phyloP scores from a whole-genome alignment of 2,888 invertebrate genomes.

The Tryphoninae sp. region DNA sequence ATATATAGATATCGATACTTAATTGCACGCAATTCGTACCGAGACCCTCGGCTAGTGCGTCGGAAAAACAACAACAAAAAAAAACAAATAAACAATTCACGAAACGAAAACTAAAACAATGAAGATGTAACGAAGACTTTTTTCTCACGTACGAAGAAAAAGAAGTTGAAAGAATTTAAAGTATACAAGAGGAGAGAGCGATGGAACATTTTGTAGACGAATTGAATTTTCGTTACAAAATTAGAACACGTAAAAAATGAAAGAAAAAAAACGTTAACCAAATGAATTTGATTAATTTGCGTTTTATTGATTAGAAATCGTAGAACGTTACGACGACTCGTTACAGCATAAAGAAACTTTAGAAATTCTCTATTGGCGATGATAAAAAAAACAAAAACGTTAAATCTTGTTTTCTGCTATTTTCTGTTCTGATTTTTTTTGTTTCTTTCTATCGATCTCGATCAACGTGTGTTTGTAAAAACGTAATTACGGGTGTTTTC shows the following conservation, averaged over 20 bases:
- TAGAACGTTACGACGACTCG: too few species aligned
- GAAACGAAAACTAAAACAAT: constrained; percentile 39
- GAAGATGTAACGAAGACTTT: constrained; percentile 25
- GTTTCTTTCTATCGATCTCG: not conserved
- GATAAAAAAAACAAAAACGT: not conserved
- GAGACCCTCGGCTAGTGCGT: constrained; percentile 4
- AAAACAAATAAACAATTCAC: constrained; percentile 11
- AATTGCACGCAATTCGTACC: constrained; percentile 44
- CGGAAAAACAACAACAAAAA: not conserved
- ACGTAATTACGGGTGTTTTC: not conserved
- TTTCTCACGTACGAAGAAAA: not conserved
- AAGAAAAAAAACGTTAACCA: not conserved
- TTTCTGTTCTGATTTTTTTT: not conserved
- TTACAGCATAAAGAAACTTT: too few species aligned
- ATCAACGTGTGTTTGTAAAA: too few species aligned
- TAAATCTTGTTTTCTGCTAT: too few species aligned
- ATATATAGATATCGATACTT: constrained; percentile 43
- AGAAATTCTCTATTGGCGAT: not conserved
- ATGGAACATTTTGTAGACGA: not conserved
- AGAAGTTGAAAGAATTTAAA: not conserved
- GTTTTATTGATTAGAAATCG: not conserved
- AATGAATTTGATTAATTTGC: constrained; percentile 35
- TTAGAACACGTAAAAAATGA: not conserved
- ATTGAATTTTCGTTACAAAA: too few species aligned
- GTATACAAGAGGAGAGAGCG: not conserved